Evolutionary conservation across 53 echinoderm and acorn worm genomes (phyloP).

Genomic region (Astropecten irregularis): DNA sequence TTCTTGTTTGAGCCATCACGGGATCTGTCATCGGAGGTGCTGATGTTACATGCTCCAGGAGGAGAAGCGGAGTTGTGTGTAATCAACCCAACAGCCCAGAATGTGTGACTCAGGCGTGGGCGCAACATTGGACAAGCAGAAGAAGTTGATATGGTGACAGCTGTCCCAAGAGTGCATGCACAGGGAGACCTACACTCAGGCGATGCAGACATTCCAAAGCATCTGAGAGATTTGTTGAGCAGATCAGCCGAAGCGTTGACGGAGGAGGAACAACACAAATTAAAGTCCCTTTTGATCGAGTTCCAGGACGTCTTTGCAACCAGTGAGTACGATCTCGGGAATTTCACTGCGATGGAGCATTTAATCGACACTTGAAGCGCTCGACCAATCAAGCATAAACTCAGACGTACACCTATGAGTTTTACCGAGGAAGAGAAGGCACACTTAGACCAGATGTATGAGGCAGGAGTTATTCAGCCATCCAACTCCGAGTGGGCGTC

Average conservation of each 20-base stretch:
- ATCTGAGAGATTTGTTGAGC: constrained; percentile 1
- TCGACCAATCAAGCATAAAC: constrained; percentile 45
- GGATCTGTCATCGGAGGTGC: neutral
- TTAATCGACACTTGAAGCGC: constrained; percentile 44
- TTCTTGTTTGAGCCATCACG: constrained; percentile 46
- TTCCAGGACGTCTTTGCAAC: constrained; percentile 45
- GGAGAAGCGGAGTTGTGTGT: constrained; percentile 7
- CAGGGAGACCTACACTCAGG: too few species aligned
- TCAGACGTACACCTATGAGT: constrained; percentile 50
- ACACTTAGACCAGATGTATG: constrained; percentile 31
- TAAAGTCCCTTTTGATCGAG: constrained; percentile 13
- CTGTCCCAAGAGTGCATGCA: too few species aligned
- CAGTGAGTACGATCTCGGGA: constrained; percentile 17
- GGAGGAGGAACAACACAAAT: neutral
- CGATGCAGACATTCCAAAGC: constrained; percentile 15
- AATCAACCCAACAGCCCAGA: constrained; percentile 38
- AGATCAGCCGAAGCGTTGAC: neutral
- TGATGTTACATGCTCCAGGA: neutral
- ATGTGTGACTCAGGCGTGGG: constrained; percentile 15
- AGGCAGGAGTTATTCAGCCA: constrained; percentile 51
- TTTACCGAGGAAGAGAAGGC: constrained; percentile 52
- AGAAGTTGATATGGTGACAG: constrained; percentile 27
- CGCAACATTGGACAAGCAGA: neutral
- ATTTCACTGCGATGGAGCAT: constrained; percentile 21
- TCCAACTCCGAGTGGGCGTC: constrained; percentile 59